phyloP scores from a whole-genome alignment of 2,888 invertebrate species.

The Folsomia candida region DNA sequence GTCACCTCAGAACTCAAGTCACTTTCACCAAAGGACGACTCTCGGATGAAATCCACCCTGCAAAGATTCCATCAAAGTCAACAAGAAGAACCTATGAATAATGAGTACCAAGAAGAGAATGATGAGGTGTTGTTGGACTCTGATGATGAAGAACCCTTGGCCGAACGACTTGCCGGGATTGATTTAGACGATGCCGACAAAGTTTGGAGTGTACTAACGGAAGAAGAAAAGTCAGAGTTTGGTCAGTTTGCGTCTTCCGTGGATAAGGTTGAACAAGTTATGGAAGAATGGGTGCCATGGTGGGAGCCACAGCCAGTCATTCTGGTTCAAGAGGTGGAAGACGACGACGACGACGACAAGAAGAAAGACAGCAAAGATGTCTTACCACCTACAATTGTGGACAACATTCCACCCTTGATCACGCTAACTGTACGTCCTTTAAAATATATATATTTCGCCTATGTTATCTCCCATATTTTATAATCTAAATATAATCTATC shows the following conservation, averaged over 20 bases:
- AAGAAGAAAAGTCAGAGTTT: constrained; percentile 46
- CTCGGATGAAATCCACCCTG: constrained; percentile 42
- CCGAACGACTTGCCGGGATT: constrained; percentile 38
- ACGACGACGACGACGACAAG: neutral
- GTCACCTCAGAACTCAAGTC: constrained; percentile 35
- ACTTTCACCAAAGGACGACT: constrained; percentile 28
- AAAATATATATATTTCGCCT: too few species aligned
- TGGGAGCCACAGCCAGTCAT: constrained; percentile 26
- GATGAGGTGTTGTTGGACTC: constrained; percentile 34
- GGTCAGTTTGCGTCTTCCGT: constrained; percentile 28
- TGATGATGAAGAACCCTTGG: constrained; percentile 48
- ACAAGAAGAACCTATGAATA: constrained; percentile 9
- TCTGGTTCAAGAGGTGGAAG: constrained; percentile 14
- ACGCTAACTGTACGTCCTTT: constrained; percentile 32
- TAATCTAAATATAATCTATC: neutral
- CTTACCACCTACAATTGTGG: constrained; percentile 29
- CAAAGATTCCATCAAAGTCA: constrained; percentile 35
- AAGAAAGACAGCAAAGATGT: neutral
- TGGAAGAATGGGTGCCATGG: constrained; percentile 42
- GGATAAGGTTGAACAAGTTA: constrained; percentile 23
- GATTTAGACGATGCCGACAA: constrained; percentile 44
- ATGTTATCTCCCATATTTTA: neutral
- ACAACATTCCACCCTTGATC: constrained; percentile 29
- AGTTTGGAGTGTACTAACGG: constrained; percentile 46
- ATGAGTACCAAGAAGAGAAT: constrained; percentile 22